Evolutionary conservation across 1,140 invertebrate species (phyloP).

Genomic region (Fopius arisanus): DNA sequence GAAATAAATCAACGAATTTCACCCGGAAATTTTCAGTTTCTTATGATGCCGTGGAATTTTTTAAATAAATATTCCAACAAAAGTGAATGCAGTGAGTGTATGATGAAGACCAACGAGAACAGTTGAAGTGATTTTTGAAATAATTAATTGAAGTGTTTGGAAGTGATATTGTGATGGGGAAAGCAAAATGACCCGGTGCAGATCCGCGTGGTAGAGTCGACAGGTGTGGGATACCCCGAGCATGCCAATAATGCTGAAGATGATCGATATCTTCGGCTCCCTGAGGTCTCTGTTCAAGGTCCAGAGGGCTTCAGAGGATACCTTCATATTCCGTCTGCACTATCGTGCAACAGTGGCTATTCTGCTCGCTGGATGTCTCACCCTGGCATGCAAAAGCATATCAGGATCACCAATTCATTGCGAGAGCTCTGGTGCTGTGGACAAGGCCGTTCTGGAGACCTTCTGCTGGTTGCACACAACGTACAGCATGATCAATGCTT

Average conservation of each 20-base stretch:
- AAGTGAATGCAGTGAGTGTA: not conserved
- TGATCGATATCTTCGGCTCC: constrained; percentile 63
- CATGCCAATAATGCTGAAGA: constrained; percentile 62
- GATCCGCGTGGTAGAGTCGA: not conserved
- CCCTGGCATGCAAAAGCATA: constrained; percentile 68
- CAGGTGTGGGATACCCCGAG: constrained; percentile 27
- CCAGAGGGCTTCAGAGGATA: constrained; percentile 67
- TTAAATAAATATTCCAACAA: no score
- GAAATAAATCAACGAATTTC: no score
- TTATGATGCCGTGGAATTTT: no score
- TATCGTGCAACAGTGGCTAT: constrained; percentile 69
- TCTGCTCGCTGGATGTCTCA: constrained; percentile 64
- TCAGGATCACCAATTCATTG: constrained; percentile 73
- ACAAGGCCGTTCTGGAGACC: constrained; percentile 72
- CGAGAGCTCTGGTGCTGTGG: constrained; percentile 68
- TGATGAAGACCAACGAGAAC: not conserved
- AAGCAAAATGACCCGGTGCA: not conserved
- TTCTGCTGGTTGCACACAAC: constrained; percentile 81
- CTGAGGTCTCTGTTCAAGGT: constrained; percentile 65
- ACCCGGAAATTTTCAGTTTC: no score
- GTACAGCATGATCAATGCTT: constrained; percentile 70
- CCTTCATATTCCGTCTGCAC: constrained; percentile 69
- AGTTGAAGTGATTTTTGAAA: not conserved
- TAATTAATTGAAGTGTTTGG: no score
- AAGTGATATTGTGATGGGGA: not conserved